Evolutionary conservation across 92 coral and sea anemone species (phyloP), one percentile per base, ranked within the genome.

Genomic region (Porites evermanni): DNA sequence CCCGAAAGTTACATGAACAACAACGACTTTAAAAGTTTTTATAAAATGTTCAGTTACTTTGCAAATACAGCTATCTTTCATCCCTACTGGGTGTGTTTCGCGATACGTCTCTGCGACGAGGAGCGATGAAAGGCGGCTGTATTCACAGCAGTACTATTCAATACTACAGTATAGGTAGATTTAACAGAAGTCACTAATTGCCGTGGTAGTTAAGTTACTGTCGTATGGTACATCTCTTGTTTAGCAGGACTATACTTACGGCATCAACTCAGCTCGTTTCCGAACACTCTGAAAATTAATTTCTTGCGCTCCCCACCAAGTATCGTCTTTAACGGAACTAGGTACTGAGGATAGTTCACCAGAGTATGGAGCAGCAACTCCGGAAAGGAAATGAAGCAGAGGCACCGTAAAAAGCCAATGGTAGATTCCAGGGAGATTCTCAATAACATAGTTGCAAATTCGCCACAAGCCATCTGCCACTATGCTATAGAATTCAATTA

Each of bases 361-460:
- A 2, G 85, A 65, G 80, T 74, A 91, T 6, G 96, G 98, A 20
- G 14, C 52, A 1, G 92, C 79, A 16, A 79, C 74, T 2, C 82
- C 77, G 9, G 86, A 79, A 20, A 93, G 80, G 14, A 93, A 95
- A 86, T 95, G 98, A 44, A 95, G 78, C 82, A 95, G 53, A 7
- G 98, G 98, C 4, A 95, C 64, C 0, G 95, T 94, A 6, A 89
- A 87, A 26, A 95, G 75, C 94, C 96, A 95, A 9, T 91, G 79
- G 72, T 79, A 79, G 59, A 81, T 52, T 14, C 59, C 85, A 0
- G 64, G 64, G n/a, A 70, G 70, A 23, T 87, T 0, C 18, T 74
- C 54, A n/a, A 88, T 90, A 7, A 71, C 84, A 72, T 69, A 75
- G 6, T 24, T 77, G 78, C 95, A 92, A 11, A 84, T 73, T 14